Percentiles rank a stretch among this genome's conserved stretches.
phyloP scores from a whole-genome alignment of 2,888 invertebrate species.

The Clunio marinus region DNA sequence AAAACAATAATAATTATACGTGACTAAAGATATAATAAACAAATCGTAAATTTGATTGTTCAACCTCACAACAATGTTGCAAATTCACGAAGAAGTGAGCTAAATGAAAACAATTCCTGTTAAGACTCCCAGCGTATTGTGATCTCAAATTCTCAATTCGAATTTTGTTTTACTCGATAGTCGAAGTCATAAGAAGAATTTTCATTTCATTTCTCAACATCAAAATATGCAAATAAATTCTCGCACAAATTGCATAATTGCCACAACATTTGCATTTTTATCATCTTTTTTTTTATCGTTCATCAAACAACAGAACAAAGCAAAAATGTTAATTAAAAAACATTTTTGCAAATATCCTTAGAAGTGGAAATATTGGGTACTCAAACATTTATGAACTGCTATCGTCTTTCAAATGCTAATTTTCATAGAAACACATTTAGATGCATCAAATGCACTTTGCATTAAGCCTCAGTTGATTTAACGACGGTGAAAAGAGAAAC shows the following conservation, averaged over 20 bases:
- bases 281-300: background rate
- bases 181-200: too few relatives aligned
- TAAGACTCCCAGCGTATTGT: too few relatives aligned
- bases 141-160: too few relatives aligned
- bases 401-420: constrained; percentile 34
- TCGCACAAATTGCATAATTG: constrained; percentile 28
- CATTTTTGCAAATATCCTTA: background rate
- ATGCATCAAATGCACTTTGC: constrained; percentile 23
- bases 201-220: too few relatives aligned
- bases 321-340: constrained; percentile 8
- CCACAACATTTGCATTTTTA: background rate
- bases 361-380: background rate
- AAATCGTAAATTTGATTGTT: background rate
- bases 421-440: background rate
- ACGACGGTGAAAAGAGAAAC: background rate
- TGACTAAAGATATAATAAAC: constrained; percentile 35
- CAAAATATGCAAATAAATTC: background rate
- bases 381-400: background rate
- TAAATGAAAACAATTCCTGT: too few relatives aligned
- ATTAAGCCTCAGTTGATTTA: background rate
- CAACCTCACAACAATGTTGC: background rate
- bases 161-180: too few relatives aligned
- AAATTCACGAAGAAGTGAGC: too few relatives aligned
- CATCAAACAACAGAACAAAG: background rate
- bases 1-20: constrained; percentile 34